Base-by-base conservation (phyloP, 2,797 vertebrate genomes). In the Telmatherina bonti region DNA sequence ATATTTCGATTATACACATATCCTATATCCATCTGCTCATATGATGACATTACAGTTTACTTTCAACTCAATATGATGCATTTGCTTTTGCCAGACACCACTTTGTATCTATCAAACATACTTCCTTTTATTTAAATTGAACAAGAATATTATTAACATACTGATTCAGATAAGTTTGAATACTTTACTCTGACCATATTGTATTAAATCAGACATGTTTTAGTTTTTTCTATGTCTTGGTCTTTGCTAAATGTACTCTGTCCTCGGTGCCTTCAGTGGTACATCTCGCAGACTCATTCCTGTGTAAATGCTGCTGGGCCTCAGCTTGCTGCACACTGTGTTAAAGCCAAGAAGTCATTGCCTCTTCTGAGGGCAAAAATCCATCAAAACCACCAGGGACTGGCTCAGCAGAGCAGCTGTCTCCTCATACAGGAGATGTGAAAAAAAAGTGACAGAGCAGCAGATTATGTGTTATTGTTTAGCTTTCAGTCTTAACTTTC, bases 341-440 rank as follows among this genome's bases (percentile, higher is more conserved):
- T 92, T 92, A 89, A 89, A 92, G 88, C 87, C 88, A 89, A 81
- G 84, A 82, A 89, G 72, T 90, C 88, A 72, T 70, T 86, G 86
- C 88, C 84, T 91, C 89, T 89, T 91, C 83, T 83, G 90, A 89
- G 78, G 85, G 79, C 81, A 90, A 89, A 87, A 92, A 94, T 91
- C 90, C 86, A 93, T 93, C 91, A 93, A 92, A 92, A 89, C 87
- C 91, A 85, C 88, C 76, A 10, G 87, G 90, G 91, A 93, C 91
- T 87, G 81, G 84, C 81, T 59, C 87, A 88, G 86, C 87, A 85
- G 75, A 91, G 85, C 90, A 92, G 87, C 89, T 87, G 90, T 91
- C 88, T 91, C 80, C 81, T 78, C 82, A 83, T 76, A 79, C 89
- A 79, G 69, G 56, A 90, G 73, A 72, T 54, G 73, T 70, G 81